These are phyloP conservation scores for Odontothrips loti DNA, from an alignment of 2,888 invertebrate genomes.

Conservation along the genomic window DNA sequence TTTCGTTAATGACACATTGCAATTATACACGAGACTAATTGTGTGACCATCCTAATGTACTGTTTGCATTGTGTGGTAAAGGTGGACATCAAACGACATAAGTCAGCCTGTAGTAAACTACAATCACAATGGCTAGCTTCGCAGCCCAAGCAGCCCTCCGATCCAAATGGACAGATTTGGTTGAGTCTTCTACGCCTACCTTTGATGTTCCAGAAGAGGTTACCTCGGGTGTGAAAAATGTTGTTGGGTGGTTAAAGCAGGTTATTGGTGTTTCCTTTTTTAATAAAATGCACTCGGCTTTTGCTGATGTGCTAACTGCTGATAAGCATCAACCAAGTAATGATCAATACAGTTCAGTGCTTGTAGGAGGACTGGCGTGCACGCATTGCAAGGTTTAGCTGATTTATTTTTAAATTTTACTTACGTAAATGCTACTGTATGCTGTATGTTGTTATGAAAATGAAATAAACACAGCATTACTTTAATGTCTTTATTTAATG, in stretches of 20 bases:
- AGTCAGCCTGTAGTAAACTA: not conserved
- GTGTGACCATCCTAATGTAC: not conserved
- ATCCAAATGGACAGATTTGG: slow-evolving; percentile 68
- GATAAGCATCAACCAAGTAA: no score
- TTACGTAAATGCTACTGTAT: no score
- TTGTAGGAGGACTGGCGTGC: no score
- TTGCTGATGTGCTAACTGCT: not conserved
- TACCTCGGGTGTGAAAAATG: slow-evolving; percentile 68
- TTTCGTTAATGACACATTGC: no score
- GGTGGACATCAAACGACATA: not conserved
- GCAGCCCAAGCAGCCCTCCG: slow-evolving; percentile 66
- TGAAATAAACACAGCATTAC: no score
- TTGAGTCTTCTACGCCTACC: slow-evolving; percentile 52
- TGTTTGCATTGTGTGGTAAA: slow-evolving; percentile 15
- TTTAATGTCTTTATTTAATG: no score
- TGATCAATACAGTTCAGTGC: no score
- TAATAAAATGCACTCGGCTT: not conserved
- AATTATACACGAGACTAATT: no score
- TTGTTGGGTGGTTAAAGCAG: slow-evolving; percentile 81
- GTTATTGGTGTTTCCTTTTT: slow-evolving; percentile 46
- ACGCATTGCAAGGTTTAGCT: no score
- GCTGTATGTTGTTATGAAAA: no score
- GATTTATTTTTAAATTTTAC: no score
- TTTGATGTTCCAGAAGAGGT: slow-evolving; percentile 63
- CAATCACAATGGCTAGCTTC: slow-evolving; percentile 59